phyloP scores from a whole-genome alignment of 2,113 vertebrate species.

The Nerophis ophidion region DNA sequence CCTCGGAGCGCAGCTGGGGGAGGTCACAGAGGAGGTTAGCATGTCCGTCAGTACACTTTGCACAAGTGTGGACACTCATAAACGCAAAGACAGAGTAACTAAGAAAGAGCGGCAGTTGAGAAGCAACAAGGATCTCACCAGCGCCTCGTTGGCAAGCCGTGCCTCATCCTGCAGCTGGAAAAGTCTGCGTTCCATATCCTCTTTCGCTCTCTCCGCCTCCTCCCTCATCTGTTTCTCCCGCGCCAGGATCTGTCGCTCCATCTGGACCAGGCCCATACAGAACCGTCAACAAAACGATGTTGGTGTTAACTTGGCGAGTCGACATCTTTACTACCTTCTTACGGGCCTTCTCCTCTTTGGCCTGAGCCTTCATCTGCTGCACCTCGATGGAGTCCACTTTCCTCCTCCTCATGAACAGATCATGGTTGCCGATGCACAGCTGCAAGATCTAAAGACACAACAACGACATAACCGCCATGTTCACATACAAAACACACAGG shows the following conservation, averaged over 20 bases:
- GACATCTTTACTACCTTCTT: slow-evolving; percentile 74
- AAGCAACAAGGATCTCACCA: slow-evolving; percentile 66
- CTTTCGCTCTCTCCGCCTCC: slow-evolving; percentile 85
- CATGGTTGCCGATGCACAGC: slow-evolving; percentile 87
- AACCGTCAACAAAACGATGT: not conserved
- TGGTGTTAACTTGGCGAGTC: not conserved
- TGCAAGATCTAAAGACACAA: slow-evolving; percentile 77
- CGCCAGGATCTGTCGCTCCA: slow-evolving; percentile 85
- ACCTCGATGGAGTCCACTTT: slow-evolving; percentile 89
- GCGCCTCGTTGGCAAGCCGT: slow-evolving; percentile 82
- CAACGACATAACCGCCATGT: too few relatives aligned
- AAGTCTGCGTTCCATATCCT: slow-evolving; percentile 83
- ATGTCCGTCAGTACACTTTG: not conserved
- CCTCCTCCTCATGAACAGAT: slow-evolving; percentile 86
- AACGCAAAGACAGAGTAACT: not conserved
- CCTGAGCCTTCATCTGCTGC: slow-evolving; percentile 91
- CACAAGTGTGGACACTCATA: not conserved
- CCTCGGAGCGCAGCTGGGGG: slow-evolving; percentile 82
- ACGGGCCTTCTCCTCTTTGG: slow-evolving; percentile 85
- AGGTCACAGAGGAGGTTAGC: not conserved
- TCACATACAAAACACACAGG: too few relatives aligned
- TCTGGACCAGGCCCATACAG: slow-evolving; percentile 51
- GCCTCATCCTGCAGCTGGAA: slow-evolving; percentile 90
- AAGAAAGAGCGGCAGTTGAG: not conserved
- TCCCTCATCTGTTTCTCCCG: slow-evolving; percentile 89